Conservation (phyloP, 2,113 vertebrate genomes). For the Protomyctophum bolini region DNA sequence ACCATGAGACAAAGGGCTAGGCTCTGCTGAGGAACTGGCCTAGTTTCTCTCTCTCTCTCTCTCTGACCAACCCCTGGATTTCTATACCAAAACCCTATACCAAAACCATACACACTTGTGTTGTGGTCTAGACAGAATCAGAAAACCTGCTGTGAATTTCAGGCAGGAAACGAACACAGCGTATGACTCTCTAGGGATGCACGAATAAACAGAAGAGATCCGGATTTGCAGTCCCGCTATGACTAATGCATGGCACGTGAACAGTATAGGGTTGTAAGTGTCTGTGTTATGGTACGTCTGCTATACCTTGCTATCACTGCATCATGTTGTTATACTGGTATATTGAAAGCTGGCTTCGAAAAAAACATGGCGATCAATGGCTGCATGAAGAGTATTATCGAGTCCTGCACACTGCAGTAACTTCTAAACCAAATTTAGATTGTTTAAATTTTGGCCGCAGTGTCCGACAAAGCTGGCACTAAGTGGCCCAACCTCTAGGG, state of each 20-base stretch:
- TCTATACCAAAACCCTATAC: slow-evolving; percentile 18
- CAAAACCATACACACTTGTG: slow-evolving; percentile 1
- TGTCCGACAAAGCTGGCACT: slow-evolving; percentile 60
- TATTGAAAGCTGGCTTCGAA: not conserved
- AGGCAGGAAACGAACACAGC: slow-evolving; percentile 27
- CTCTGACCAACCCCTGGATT: slow-evolving; percentile 23
- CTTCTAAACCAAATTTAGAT: too few species aligned
- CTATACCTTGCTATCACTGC: slow-evolving; percentile 4
- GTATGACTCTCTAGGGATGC: slow-evolving; percentile 22
- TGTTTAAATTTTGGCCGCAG: too few species aligned
- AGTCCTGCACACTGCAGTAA: too few species aligned
- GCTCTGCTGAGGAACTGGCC: slow-evolving; percentile 35
- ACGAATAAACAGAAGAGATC: slow-evolving; percentile 8
- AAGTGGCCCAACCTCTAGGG: slow-evolving; percentile 62
- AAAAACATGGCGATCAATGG: not conserved
- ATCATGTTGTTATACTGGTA: not conserved
- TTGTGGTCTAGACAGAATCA: slow-evolving; percentile 8
- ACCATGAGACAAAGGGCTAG: slow-evolving; percentile 23
- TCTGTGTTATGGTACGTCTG: slow-evolving; percentile 10
- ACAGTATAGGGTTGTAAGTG: not conserved
- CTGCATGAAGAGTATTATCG: too few species aligned
- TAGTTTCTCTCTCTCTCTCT: slow-evolving; percentile 7
- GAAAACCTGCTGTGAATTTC: slow-evolving; percentile 19
- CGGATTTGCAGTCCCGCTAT: not conserved
- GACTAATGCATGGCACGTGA: slow-evolving; percentile 24